Percentiles rank a stretch among this genome's conserved stretches.
Evolutionary conservation across 2,888 invertebrate species (phyloP).

Genomic region (Euzophera pinguis): DNA sequence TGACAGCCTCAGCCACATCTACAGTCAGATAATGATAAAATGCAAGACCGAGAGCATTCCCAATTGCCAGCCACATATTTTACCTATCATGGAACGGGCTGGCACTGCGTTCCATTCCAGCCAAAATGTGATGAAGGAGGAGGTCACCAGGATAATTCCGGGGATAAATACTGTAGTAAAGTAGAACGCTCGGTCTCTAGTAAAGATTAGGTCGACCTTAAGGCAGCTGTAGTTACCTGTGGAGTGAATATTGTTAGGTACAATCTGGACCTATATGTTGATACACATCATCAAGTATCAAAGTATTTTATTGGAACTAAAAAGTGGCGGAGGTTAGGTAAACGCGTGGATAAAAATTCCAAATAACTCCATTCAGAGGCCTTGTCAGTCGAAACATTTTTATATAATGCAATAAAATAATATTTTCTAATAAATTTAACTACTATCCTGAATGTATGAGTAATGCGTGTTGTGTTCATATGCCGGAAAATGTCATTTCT

Average conservation of each 20-base stretch:
- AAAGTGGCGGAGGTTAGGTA: slow-evolving; percentile 35
- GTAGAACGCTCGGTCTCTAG: slow-evolving; percentile 93
- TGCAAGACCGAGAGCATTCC: slow-evolving; percentile 62
- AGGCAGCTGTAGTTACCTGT: slow-evolving; percentile 94
- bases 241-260: slow-evolving; percentile 64
- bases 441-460: slow-evolving; percentile 73
- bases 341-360: slow-evolving; percentile 58
- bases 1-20: slow-evolving; percentile 68
- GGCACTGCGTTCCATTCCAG: slow-evolving; percentile 95
- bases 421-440: slow-evolving; percentile 48
- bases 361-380: slow-evolving; percentile 80
- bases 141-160: slow-evolving; percentile 93
- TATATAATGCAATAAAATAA: slow-evolving; percentile 50
- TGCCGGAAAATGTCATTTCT: slow-evolving; percentile 47
- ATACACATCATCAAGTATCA: slow-evolving; percentile 19
- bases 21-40: slow-evolving; percentile 42
- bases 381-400: slow-evolving; percentile 54
- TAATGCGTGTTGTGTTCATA: slow-evolving; percentile 75
- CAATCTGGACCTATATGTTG: slow-evolving; percentile 38
- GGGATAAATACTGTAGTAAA: slow-evolving; percentile 95
- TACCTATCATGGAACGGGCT: slow-evolving; percentile 93
- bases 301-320: slow-evolving; percentile 35
- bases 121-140: slow-evolving; percentile 93
- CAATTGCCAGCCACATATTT: slow-evolving; percentile 63
- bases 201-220: slow-evolving; percentile 92